Base-by-base conservation (phyloP, 1,140 invertebrate genomes). In the Bilobella aurantiaca region DNA sequence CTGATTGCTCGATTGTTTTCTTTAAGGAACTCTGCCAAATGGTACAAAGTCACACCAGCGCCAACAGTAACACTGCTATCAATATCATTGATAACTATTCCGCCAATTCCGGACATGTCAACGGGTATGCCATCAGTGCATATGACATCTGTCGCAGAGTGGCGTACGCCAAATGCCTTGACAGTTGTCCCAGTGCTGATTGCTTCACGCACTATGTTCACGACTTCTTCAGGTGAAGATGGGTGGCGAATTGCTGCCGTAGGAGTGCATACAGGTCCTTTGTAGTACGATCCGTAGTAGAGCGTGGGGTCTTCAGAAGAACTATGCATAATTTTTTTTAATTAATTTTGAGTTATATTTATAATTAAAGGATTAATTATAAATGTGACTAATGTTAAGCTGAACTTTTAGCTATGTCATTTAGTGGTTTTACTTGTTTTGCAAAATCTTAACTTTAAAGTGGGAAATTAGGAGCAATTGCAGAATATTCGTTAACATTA, bases 61-160 rank as follows among this genome's bases (percentile, higher is more conserved):
- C 62, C 62, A 21, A 58, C 62, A 8, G 42, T 63, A 12, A 63
- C 46, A 18, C 31, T 63, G 21, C 5, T 2, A 29, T 63, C 62
- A n/a, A n/a, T n/a, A 29, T 34, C 29, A 1, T 63, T 63, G 3
- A 28, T 56, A 2, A 2, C 12, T n/a, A 34, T 57, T n/a, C 25
- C 27, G 14, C 32, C 8, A 57, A 63, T 27, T 5, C 47, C 29
- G 3, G 8, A 2, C 62, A 63, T 53, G 32, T 56, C 29, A 21
- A 63, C 29, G 3, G 62, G 62, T 3, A 63, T 63, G 2, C 62
- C 62, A n/a, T 63, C 49, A 8, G 62, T 63, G 27, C 62, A 63
- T 5, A 63, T 63, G 14, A 63, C 29, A 21, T 63, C 21, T 3
- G 61, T 49, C 21, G 21, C 32, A 5, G 29, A 34, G 21, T 64